These are phyloP conservation scores for Drosophila limbata DNA, from an alignment of 2,888 invertebrate species.

Conservation along the genomic window DNA sequence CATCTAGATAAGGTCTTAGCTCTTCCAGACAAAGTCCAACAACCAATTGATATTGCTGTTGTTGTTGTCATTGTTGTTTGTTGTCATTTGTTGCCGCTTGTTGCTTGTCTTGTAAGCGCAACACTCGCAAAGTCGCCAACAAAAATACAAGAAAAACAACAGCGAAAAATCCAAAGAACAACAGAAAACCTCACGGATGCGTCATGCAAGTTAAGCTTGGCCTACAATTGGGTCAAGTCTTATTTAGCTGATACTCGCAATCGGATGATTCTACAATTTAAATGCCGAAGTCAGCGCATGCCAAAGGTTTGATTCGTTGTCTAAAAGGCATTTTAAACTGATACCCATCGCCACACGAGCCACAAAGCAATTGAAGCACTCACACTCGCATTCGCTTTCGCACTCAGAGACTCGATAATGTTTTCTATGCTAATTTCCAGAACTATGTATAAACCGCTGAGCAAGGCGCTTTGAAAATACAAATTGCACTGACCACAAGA, in stretches of 20 bases:
- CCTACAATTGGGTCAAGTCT: constrained; percentile 68
- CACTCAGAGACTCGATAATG: constrained; percentile 7
- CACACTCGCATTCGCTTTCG: constrained; percentile 1
- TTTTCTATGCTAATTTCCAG: constrained; percentile 54
- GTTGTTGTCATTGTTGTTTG: constrained; percentile 33
- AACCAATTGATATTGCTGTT: constrained; percentile 54
- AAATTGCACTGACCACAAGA: constrained; percentile 53
- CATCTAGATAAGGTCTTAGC: constrained; percentile 71
- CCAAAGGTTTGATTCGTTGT: constrained; percentile 61
- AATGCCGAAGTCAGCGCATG: constrained; percentile 70
- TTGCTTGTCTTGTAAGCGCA: constrained; percentile 51
- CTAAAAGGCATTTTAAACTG: constrained; percentile 29
- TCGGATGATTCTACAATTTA: constrained; percentile 24
- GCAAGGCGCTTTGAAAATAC: constrained; percentile 48
- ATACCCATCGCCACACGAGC: constrained; percentile 40
- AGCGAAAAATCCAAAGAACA: neutral
- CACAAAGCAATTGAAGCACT: constrained; percentile 30
- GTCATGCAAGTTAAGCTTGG: constrained; percentile 59
- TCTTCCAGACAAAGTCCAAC: constrained; percentile 22
- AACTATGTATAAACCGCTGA: constrained; percentile 59
- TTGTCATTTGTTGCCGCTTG: constrained; percentile 59
- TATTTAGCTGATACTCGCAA: constrained; percentile 52
- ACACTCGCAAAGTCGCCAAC: constrained; percentile 41
- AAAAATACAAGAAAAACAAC: constrained; percentile 1
- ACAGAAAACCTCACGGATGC: constrained; percentile 50